Conservation (phyloP, 2,888 invertebrate genomes). For the Oscheius sp. region DNA sequence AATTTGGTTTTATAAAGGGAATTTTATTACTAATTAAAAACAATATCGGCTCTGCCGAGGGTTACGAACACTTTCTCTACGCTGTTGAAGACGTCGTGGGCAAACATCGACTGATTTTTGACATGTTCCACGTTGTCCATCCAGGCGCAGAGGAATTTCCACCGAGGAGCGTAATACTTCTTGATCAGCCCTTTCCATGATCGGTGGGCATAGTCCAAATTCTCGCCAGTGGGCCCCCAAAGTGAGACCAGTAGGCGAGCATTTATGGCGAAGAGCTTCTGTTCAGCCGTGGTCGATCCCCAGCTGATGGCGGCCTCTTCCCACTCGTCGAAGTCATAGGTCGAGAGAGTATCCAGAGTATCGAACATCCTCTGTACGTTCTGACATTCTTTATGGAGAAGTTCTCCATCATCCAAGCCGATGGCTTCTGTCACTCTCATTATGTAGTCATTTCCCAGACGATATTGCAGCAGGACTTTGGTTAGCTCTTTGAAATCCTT, state of each 20-base stretch:
- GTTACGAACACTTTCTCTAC: slow-evolving; percentile 45
- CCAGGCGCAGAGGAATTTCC: slow-evolving; percentile 57
- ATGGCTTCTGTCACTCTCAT: slow-evolving; percentile 44
- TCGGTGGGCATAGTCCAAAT: slow-evolving; percentile 49
- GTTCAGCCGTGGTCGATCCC: slow-evolving; percentile 38
- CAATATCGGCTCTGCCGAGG: slow-evolving; percentile 1
- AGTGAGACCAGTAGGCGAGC: slow-evolving; percentile 40
- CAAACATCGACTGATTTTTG: slow-evolving; percentile 39
- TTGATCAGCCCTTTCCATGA: slow-evolving; percentile 49
- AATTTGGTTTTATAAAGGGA: too few species aligned
- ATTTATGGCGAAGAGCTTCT: slow-evolving; percentile 31
- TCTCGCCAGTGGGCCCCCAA: slow-evolving; percentile 41
- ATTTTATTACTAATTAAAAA: slow-evolving; percentile 5
- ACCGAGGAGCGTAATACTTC: slow-evolving; percentile 53
- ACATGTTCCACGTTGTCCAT: slow-evolving; percentile 44
- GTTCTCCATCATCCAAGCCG: slow-evolving; percentile 41
- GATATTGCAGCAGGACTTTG: slow-evolving; percentile 44
- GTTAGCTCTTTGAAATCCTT: slow-evolving; percentile 49
- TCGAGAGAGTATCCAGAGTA: slow-evolving; percentile 39
- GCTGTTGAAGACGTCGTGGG: slow-evolving; percentile 37
- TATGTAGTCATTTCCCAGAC: slow-evolving; percentile 48
- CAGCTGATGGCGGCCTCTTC: slow-evolving; percentile 31
- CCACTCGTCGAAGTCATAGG: slow-evolving; percentile 39
- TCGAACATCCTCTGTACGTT: slow-evolving; percentile 40
- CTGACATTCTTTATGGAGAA: slow-evolving; percentile 39